These are phyloP conservation scores for Coendou prehensilis DNA, from an alignment of 2,797 vertebrate genomes.

Conservation along the genomic window DNA sequence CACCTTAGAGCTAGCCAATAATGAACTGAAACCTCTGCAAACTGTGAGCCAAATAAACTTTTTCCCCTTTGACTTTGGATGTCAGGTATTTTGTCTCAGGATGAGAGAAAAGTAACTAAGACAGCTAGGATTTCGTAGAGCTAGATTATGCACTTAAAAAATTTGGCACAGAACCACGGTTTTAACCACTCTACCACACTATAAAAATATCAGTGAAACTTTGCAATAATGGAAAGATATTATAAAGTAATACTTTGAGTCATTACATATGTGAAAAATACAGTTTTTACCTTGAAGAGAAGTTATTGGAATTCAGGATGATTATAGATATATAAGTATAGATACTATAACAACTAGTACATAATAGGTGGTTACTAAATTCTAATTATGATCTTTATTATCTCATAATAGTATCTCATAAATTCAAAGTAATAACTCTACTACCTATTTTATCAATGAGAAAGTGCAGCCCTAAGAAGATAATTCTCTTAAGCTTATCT, in stretches of 20 bases:
- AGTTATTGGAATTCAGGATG: neutral
- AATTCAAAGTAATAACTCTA: neutral
- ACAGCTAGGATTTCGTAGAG: neutral
- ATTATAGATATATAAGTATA: neutral
- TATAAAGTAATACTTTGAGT: neutral
- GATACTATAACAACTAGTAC: neutral
- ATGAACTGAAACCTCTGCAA: too few relatives aligned
- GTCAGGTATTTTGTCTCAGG: neutral
- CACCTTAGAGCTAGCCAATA: too few relatives aligned
- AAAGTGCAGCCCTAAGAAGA: neutral
- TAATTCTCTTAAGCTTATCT: neutral
- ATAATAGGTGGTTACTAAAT: slow-evolving; percentile 3
- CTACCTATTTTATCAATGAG: neutral
- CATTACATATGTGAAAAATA: slow-evolving; percentile 10
- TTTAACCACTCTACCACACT: neutral
- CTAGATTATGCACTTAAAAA: neutral
- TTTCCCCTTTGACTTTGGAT: too few relatives aligned
- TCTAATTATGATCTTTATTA: neutral
- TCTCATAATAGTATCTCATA: neutral
- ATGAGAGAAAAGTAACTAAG: neutral
- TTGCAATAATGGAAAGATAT: slow-evolving; percentile 20
- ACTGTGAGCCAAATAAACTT: too few relatives aligned
- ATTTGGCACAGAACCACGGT: neutral
- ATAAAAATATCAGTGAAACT: slow-evolving; percentile 34
- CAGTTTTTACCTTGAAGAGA: slow-evolving; percentile 14